phyloP scores from a whole-genome alignment of 2,797 vertebrate species.

The Pithecia hirsuta region DNA sequence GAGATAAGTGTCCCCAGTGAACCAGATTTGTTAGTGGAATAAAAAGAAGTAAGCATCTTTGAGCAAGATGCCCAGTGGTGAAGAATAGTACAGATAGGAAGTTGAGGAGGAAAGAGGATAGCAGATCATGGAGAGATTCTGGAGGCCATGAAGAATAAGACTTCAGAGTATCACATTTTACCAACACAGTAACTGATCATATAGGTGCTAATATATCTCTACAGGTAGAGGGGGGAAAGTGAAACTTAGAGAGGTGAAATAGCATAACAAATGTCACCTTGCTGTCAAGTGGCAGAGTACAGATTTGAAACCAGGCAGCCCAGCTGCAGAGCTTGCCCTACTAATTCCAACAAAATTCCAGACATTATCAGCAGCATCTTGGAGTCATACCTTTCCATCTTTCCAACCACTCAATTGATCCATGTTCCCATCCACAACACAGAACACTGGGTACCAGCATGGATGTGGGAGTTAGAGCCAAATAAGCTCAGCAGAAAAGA shows the following conservation, averaged over 20 bases:
- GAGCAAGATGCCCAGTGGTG: not conserved
- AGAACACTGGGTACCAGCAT: rapidly evolving
- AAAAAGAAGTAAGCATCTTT: not conserved
- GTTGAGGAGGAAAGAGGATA: not conserved
- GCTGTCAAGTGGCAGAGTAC: not conserved
- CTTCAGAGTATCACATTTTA: not conserved
- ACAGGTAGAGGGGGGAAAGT: not conserved
- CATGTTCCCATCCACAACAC: not conserved
- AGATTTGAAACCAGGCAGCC: not conserved
- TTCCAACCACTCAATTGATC: not conserved
- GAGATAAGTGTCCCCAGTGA: not conserved
- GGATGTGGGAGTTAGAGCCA: not conserved
- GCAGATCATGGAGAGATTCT: not conserved
- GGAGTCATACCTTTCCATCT: not conserved
- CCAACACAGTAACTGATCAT: not conserved
- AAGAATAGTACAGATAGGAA: not conserved
- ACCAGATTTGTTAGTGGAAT: not conserved
- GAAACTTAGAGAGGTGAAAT: not conserved
- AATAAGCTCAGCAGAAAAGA: not conserved
- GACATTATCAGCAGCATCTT: not conserved
- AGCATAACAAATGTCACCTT: not conserved
- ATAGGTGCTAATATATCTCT: not conserved
- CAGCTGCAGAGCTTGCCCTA: not conserved
- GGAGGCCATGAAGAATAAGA: not conserved
- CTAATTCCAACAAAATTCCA: not conserved